Evolutionary conservation across 37 sponge, comb jelly and placozoan species (phyloP).

Genomic region (Aplysina aerophoba): DNA sequence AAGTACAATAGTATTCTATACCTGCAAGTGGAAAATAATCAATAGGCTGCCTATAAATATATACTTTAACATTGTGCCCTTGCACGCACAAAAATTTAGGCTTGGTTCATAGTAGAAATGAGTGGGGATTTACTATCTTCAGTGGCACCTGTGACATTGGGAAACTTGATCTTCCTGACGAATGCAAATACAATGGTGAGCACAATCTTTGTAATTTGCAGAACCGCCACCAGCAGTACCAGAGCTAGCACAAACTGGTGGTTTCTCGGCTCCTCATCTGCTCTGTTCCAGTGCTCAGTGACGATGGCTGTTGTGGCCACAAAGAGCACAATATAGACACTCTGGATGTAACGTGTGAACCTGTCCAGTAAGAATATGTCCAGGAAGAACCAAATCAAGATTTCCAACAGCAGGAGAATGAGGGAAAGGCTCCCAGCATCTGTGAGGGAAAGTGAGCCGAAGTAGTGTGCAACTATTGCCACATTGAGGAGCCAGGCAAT

Average conservation of each 20-base stretch:
- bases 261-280: background rate
- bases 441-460: background rate
- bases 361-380: constrained; percentile 28
- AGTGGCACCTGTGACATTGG: too few relatives aligned
- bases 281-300: constrained; percentile 3
- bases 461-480: constrained; percentile 8
- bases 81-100: too few relatives aligned
- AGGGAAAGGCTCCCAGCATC: constrained; percentile 38
- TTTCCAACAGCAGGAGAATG: constrained; percentile 27
- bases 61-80: too few relatives aligned
- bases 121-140: too few relatives aligned
- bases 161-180: constrained; percentile 9
- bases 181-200: constrained; percentile 12
- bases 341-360: constrained; percentile 39
- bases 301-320: constrained; percentile 12
- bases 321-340: constrained; percentile 37
- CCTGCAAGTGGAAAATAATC: too few relatives aligned
- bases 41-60: too few relatives aligned
- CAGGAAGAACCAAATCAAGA: constrained; percentile 33
- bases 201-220: constrained; percentile 6
- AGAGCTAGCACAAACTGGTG: constrained; percentile 8
- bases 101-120: too few relatives aligned
- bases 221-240: background rate
- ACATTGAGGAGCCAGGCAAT: constrained; percentile 25
- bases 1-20: too few relatives aligned